Percentiles rank a stretch among this genome's conserved stretches.
phyloP scores from a whole-genome alignment of 2,113 vertebrate species.

The Phoxinus phoxinus region DNA sequence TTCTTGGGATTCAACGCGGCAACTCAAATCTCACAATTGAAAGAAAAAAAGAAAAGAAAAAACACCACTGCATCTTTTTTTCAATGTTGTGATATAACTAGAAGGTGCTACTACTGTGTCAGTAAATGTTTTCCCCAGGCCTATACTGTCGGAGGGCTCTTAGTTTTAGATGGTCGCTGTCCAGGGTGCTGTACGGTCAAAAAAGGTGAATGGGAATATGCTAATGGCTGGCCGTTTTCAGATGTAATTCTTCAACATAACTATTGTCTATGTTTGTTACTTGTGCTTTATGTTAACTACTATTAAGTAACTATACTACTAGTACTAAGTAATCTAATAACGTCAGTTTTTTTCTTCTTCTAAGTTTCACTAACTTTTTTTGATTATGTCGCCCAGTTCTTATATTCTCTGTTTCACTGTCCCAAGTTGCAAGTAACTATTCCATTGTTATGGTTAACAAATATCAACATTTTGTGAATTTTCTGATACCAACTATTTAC shows the following conservation, averaged over 20 bases:
- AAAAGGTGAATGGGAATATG: background rate
- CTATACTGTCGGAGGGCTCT: background rate
- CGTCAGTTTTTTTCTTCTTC: too few relatives aligned
- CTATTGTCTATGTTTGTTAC: background rate
- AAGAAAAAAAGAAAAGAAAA: background rate
- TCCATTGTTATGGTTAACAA: background rate
- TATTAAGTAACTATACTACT: background rate
- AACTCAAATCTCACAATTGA: background rate
- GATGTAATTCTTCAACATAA: too few relatives aligned
- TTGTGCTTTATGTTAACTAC: background rate
- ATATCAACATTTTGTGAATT: background rate
- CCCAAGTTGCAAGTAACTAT: background rate
- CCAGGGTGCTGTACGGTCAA: slow-evolving; percentile 49
- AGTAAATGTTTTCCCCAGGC: background rate
- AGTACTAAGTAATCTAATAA: too few relatives aligned
- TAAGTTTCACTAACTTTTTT: background rate
- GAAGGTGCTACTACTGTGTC: background rate
- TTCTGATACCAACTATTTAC: background rate
- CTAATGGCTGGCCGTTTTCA: too few relatives aligned
- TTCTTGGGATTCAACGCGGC: background rate
- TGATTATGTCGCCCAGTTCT: background rate
- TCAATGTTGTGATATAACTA: slow-evolving; percentile 10
- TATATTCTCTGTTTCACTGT: background rate
- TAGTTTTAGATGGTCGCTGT: slow-evolving; percentile 45
- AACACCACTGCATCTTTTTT: background rate